Evolutionary conservation across 2,797 vertebrate species (phyloP), one percentile per base, ranked within the genome.

Genomic region (Leptodactylus fallax): DNA sequence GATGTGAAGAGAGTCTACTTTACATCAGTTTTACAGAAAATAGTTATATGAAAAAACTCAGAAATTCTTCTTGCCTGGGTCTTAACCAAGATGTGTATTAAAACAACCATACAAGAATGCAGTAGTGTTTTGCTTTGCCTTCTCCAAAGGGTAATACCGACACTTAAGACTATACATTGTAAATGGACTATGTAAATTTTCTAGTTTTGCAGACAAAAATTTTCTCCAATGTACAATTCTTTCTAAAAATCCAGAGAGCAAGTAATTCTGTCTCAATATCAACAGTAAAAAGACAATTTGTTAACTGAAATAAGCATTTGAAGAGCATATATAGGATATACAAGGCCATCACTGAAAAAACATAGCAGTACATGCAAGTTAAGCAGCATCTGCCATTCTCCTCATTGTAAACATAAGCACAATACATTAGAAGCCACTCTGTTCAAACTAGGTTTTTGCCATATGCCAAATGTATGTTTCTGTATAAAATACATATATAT

Each of bases 341-440:
- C 67, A 71, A 17, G 27, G 67, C 17, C 67, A 72, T 47, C 36
- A 21, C 36, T 47, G 7, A 36, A 16, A 47, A 16, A 72, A 1
- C 69, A 72, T 3, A 45, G 69, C 69, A 72, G 19, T 72, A 72
- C 36, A 72, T 72, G 69, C 69, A 72, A 53, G 69, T 45, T 47
- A 72, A 9, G 36, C 14, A 45, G 69, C 69, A 71, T 36, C 6
- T 19, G 6, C 0, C 16, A 10, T 11, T 25, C 25, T 65, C 25
- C 23, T 65, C 10, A 53, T 13, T 9, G 19, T n/a, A 10, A 63
- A 10, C 21, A n/a, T 0, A n/a, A 63, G 60, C 60, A n/a, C 21
- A n/a, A 19, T 60, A 60, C 61, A 23, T 63, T 63, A 23, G 21
- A 11, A 21, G 61, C n/a, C 11, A 9, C n/a, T 63, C 61, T 23